Conservation (phyloP, 2,888 invertebrate species). For the Molorchus minor region DNA sequence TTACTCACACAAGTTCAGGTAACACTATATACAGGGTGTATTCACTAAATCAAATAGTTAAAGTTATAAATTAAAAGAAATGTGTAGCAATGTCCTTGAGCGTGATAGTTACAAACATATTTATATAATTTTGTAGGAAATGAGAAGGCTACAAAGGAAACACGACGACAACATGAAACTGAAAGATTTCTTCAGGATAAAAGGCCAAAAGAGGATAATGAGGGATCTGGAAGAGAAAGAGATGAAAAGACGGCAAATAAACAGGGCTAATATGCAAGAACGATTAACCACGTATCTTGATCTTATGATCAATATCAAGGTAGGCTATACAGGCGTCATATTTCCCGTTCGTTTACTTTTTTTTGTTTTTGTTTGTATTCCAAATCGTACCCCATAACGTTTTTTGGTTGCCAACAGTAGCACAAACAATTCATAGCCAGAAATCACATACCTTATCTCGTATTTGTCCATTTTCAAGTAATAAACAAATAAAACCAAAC, state of each 20-base stretch:
- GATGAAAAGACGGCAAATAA: slow-evolving; percentile 73
- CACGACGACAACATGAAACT: slow-evolving; percentile 86
- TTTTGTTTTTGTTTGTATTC: too few species aligned
- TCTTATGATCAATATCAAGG: slow-evolving; percentile 45
- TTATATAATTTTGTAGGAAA: slow-evolving; percentile 68
- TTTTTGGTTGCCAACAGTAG: too few species aligned
- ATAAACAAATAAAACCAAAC: too few species aligned
- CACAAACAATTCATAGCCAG: too few species aligned
- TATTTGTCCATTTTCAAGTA: too few species aligned
- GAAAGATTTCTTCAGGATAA: slow-evolving; percentile 85
- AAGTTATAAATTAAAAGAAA: too few species aligned
- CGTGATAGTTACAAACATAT: not conserved
- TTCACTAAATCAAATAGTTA: too few species aligned
- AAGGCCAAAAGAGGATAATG: slow-evolving; percentile 82
- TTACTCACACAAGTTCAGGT: slow-evolving; percentile 72
- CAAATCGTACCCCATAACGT: too few species aligned
- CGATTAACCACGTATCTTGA: slow-evolving; percentile 51
- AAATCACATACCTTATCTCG: too few species aligned
- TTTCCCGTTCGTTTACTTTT: not conserved
- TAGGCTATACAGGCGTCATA: slow-evolving; percentile 10
- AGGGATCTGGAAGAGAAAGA: slow-evolving; percentile 78
- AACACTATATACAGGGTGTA: too few species aligned
- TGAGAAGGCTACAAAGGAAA: slow-evolving; percentile 85
- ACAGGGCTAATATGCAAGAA: slow-evolving; percentile 74
- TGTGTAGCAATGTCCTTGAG: too few species aligned